Conservation (phyloP, 2,113 vertebrate species). For the Ibidorhyncha struthersii region DNA sequence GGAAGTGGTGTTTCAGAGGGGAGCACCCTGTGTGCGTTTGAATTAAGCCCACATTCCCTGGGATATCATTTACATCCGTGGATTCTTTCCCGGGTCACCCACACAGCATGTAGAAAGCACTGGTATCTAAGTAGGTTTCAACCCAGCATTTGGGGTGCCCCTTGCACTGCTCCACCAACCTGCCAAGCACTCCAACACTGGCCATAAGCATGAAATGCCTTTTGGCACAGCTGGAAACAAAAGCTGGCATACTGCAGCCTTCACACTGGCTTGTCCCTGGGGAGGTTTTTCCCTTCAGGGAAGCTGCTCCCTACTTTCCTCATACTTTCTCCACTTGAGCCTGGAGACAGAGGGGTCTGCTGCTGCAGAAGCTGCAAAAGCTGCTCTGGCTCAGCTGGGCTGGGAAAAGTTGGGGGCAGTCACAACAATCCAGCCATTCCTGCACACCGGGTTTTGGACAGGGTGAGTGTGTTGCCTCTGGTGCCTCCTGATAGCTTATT, state of each 20-base stretch:
- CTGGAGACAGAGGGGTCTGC: rapidly evolving
- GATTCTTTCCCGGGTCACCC: neutral
- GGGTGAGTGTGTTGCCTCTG: neutral
- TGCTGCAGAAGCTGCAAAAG: neutral
- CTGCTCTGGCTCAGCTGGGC: rapidly evolving
- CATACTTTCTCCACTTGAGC: neutral
- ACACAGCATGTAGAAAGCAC: neutral
- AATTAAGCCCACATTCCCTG: neutral
- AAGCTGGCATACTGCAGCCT: neutral
- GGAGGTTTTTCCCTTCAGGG: neutral
- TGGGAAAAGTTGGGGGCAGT: neutral
- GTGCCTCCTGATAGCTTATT: neutral
- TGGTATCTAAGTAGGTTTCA: neutral
- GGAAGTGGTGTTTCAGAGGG: neutral
- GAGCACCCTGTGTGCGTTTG: neutral
- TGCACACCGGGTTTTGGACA: neutral
- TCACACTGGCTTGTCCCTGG: neutral
- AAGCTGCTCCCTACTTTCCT: neutral
- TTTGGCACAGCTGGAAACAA: neutral
- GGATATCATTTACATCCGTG: neutral
- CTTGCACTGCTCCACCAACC: neutral
- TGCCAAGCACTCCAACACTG: neutral
- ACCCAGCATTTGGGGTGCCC: neutral
- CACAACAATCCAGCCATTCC: neutral
- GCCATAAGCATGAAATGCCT: neutral